Evolutionary conservation across 2,888 invertebrate genomes (phyloP).

Genomic region (Watsonalla binaria): DNA sequence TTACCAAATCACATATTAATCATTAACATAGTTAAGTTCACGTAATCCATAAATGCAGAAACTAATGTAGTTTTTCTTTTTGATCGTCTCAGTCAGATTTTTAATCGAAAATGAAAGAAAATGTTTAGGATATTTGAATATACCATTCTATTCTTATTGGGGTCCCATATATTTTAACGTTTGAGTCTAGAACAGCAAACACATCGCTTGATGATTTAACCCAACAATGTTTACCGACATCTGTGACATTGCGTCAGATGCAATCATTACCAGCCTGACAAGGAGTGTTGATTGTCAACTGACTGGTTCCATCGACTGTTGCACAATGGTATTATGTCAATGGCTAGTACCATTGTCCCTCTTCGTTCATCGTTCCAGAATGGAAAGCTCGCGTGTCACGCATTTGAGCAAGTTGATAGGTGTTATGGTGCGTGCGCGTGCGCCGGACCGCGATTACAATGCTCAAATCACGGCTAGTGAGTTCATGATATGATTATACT

Average conservation of each 20-base stretch:
- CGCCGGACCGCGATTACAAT: constrained; percentile 52
- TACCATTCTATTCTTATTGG: no score
- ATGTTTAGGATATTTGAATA: no score
- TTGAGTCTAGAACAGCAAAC: no score
- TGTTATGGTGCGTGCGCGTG: constrained; percentile 53
- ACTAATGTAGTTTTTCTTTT: no score
- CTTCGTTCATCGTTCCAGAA: constrained; percentile 40
- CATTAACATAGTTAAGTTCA: no score
- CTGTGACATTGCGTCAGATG: neutral
- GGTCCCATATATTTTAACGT: no score
- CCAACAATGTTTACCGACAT: neutral
- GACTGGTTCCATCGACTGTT: constrained; percentile 22
- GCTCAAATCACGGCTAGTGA: constrained; percentile 39
- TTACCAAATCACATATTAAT: no score
- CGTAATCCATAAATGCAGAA: no score
- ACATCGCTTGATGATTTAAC: no score
- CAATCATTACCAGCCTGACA: neutral
- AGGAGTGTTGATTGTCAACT: constrained; percentile 2
- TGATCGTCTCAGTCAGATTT: no score
- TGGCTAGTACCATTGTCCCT: constrained; percentile 27
- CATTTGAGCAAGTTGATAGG: constrained; percentile 41
- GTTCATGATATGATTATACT: constrained; percentile 42
- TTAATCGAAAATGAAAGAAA: no score
- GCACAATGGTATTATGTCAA: constrained; percentile 25
- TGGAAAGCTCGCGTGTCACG: constrained; percentile 46